A percentile compares a stretch with the other conserved stretches of the same genome.
phyloP scores from a whole-genome alignment of 53 echinoderm and acorn worm genomes.

The Hippasteria phrygiana region DNA sequence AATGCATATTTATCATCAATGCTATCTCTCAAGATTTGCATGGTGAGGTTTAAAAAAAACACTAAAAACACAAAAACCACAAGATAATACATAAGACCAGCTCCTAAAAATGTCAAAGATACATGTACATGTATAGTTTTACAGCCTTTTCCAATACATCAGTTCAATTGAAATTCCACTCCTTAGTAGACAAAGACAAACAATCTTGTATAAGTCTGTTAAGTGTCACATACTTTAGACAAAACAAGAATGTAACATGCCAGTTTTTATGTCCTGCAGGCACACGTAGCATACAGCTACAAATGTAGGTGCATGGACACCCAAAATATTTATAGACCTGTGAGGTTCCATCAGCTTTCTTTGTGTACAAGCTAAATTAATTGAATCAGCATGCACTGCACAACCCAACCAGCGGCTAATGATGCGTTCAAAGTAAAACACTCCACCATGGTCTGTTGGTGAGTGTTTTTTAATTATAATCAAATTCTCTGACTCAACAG shows the following conservation, averaged over 20 bases:
- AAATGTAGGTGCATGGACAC: not conserved
- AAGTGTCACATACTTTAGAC: not conserved
- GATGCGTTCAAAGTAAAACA: not conserved
- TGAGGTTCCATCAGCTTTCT: not conserved
- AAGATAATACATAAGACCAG: too few species aligned
- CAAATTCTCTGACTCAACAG: not conserved
- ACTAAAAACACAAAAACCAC: too few species aligned
- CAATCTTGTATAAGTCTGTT: not conserved
- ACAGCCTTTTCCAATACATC: too few species aligned
- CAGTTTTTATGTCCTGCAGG: not conserved
- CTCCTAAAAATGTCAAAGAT: too few species aligned
- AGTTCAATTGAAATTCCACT: too few species aligned
- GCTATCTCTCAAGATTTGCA: too few species aligned
- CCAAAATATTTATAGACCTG: not conserved
- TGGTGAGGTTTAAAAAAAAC: too few species aligned
- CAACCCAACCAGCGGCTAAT: not conserved
- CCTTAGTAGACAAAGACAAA: not conserved
- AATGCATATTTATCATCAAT: too few species aligned
- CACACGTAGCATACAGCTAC: not conserved
- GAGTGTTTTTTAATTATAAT: not conserved
- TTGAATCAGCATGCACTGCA: not conserved
- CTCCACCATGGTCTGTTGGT: not conserved
- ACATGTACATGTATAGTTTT: too few species aligned
- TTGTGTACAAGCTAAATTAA: not conserved
- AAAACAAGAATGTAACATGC: not conserved